These are phyloP conservation scores for Amphipoea oculea DNA, from an alignment of 2,888 invertebrate species.

Conservation along the genomic window DNA sequence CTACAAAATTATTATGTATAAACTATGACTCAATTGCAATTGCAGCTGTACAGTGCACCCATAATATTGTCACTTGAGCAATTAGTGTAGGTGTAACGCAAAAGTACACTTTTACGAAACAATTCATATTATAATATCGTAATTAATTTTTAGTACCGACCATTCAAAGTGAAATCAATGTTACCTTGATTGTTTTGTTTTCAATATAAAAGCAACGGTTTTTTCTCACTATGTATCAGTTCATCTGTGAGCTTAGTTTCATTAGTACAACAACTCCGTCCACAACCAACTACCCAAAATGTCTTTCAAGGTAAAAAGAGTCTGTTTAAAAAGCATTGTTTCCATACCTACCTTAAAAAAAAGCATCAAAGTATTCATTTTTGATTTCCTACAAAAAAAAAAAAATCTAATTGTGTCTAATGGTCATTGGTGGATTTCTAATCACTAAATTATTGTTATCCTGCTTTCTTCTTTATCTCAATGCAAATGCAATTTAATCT, in stretches of 20 bases:
- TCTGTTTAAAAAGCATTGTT: background rate
- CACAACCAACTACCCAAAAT: constrained; percentile 22
- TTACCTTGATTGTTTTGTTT: constrained; percentile 55
- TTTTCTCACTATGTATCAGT: constrained; percentile 63
- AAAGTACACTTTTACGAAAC: constrained; percentile 56
- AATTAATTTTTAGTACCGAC: constrained; percentile 50
- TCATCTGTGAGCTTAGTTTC: constrained; percentile 30
- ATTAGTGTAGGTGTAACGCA: constrained; percentile 58
- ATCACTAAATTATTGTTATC: background rate
- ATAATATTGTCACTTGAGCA: constrained; percentile 37
- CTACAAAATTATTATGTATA: background rate
- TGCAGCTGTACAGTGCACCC: background rate
- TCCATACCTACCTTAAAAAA: background rate
- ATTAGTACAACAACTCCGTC: constrained; percentile 2
- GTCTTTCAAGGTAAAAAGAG: constrained; percentile 46
- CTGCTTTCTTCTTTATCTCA: background rate
- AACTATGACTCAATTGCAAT: background rate
- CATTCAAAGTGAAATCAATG: constrained; percentile 55
- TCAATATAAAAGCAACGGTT: constrained; percentile 51
- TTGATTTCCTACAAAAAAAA: too few relatives aligned
- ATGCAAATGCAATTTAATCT: background rate
- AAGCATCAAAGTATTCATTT: background rate
- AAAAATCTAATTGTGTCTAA: background rate
- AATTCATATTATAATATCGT: constrained; percentile 41
- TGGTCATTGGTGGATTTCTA: background rate